These are phyloP conservation scores for Myxocyprinus asiaticus DNA, from an alignment of 2,113 vertebrate species.

Conservation along the genomic window DNA sequence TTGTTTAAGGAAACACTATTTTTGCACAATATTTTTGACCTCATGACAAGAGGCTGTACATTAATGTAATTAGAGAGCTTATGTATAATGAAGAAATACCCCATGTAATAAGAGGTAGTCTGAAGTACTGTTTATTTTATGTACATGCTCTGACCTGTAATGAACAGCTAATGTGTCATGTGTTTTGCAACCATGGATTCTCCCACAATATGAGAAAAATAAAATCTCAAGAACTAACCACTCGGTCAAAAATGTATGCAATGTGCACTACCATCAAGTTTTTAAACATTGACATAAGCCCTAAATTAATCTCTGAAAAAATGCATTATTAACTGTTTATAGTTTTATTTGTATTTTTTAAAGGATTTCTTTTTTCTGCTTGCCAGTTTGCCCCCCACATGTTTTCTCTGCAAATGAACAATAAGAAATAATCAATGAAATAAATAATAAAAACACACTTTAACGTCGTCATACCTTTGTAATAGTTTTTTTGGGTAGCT, in stretches of 20 bases:
- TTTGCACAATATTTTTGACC: too few relatives aligned
- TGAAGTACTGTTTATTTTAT: conserved; percentile 14
- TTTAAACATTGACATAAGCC: neutral
- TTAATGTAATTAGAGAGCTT: neutral
- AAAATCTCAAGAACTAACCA: neutral
- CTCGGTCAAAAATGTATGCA: neutral
- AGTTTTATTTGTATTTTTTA: too few relatives aligned
- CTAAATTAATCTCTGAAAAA: neutral
- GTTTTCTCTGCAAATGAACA: conserved; percentile 55
- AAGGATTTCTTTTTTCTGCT: conserved; percentile 59
- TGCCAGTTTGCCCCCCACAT: conserved; percentile 16
- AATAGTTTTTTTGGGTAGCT: conserved; percentile 61
- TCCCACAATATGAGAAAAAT: too few relatives aligned
- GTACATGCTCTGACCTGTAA: neutral
- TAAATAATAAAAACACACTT: neutral
- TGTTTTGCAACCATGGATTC: neutral
- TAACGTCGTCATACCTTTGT: conserved; percentile 61
- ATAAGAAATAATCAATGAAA: neutral
- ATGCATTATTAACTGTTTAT: neutral
- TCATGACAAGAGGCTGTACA: neutral
- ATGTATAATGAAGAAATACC: neutral
- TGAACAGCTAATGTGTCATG: neutral
- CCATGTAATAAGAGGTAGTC: neutral
- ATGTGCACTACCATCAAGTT: neutral
- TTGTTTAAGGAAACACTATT: too few relatives aligned